Percentiles rank a stretch among this genome's conserved stretches.
phyloP scores from a whole-genome alignment of 2,113 vertebrate species.

The Neotragus pygmaeus region DNA sequence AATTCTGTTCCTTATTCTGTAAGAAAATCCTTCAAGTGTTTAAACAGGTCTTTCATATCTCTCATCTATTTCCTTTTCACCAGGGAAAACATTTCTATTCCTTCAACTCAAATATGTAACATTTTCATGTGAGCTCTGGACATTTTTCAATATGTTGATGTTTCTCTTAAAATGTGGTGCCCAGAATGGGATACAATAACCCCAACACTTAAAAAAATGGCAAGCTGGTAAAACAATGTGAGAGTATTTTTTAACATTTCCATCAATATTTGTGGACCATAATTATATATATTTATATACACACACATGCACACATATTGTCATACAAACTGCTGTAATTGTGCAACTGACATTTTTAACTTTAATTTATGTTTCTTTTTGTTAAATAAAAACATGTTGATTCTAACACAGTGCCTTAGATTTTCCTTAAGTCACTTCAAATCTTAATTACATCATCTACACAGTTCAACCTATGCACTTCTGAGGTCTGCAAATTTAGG shows the following conservation, averaged over 20 bases:
- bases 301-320: neutral
- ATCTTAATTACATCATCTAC: neutral
- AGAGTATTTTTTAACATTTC: neutral
- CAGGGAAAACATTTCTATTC: neutral
- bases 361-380: neutral
- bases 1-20: neutral
- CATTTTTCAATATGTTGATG: neutral
- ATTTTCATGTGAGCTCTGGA: neutral
- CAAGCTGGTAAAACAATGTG: neutral
- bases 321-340: neutral
- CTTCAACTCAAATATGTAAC: neutral
- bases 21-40: neutral
- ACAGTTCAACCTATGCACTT: neutral
- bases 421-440: neutral
- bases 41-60: neutral
- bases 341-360: neutral
- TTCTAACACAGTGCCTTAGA: neutral
- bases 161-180: neutral
- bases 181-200: neutral
- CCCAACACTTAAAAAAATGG: neutral
- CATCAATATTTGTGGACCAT: neutral
- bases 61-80: neutral
- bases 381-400: neutral
- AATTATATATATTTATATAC: accelerated
- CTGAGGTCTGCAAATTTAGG: neutral